phyloP scores from a whole-genome alignment of 2,113 vertebrate genomes.

The Tylochromis polylepis region DNA sequence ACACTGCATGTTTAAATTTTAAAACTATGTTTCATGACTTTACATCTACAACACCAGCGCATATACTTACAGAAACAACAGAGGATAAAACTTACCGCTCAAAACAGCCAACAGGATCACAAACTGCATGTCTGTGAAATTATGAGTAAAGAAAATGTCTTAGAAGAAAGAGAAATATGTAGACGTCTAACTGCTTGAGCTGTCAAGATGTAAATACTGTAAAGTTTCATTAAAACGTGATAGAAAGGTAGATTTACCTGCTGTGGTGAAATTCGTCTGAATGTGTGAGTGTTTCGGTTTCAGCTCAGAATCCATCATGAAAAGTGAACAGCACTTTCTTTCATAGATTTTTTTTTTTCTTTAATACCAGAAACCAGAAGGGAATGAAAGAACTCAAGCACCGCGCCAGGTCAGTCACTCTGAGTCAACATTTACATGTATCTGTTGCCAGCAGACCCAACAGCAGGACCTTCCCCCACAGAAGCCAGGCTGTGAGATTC shows the following conservation, averaged over 20 bases:
- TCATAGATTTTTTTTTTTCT: neutral
- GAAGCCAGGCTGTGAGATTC: neutral
- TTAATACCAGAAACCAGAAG: neutral
- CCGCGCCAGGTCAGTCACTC: neutral
- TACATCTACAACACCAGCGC: neutral
- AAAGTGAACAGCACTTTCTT: conserved; percentile 47
- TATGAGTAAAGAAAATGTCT: neutral
- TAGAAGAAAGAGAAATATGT: neutral
- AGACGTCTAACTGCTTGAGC: neutral
- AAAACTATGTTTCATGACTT: neutral
- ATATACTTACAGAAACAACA: neutral
- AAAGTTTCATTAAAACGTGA: neutral
- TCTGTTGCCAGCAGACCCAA: neutral
- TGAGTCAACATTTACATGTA: neutral
- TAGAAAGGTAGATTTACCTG: conserved; percentile 36
- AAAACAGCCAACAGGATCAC: conserved; percentile 44
- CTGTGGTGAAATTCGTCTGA: neutral
- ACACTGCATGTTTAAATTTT: neutral
- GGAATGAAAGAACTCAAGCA: conserved; percentile 34
- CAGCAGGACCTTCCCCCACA: neutral
- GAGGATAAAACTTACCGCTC: conserved; percentile 39
- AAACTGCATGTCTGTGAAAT: conserved; percentile 43
- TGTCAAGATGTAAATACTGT: neutral
- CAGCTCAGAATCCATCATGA: conserved; percentile 20
- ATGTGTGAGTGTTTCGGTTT: neutral